A percentile compares a stretch with the other conserved stretches of the same genome.
Evolutionary conservation across 2,888 invertebrate species (phyloP).

Genomic region (Tipula confusa): DNA sequence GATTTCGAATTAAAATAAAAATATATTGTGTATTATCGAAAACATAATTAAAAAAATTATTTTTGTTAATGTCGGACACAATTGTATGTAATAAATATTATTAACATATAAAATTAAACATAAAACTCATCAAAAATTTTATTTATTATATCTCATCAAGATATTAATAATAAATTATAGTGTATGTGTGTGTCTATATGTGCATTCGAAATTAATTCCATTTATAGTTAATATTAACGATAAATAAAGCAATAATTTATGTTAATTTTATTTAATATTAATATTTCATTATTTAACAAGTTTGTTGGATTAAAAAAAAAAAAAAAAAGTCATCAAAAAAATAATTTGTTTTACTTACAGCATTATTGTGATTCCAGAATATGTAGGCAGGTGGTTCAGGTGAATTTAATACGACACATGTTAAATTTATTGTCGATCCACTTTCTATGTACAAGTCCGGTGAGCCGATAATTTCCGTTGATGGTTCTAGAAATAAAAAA

Average conservation of each 20-base stretch:
- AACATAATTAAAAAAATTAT: not conserved
- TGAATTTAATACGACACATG: slow-evolving; percentile 85
- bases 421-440: slow-evolving; percentile 90
- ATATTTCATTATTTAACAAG: no score
- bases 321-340: no score
- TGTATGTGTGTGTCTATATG: not conserved
- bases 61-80: not conserved
- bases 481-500: slow-evolving; percentile 68
- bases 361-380: slow-evolving; percentile 91
- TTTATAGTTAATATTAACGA: not conserved
- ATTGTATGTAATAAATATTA: not conserved
- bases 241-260: not conserved
- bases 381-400: slow-evolving; percentile 92
- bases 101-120: not conserved
- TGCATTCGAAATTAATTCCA: not conserved
- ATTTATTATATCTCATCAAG: not conserved
- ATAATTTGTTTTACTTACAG: slow-evolving; percentile 59
- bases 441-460: slow-evolving; percentile 89
- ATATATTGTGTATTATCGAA: not conserved
- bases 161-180: not conserved
- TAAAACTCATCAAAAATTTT: not conserved
- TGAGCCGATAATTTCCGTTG: slow-evolving; percentile 86
- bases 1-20: not conserved
- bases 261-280: no score
- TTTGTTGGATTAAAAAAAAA: no score